Evolutionary conservation across 37 sponge, comb jelly and placozoan species (phyloP), one percentile per base, ranked within the genome.

Genomic region (Halichondria panicea): DNA sequence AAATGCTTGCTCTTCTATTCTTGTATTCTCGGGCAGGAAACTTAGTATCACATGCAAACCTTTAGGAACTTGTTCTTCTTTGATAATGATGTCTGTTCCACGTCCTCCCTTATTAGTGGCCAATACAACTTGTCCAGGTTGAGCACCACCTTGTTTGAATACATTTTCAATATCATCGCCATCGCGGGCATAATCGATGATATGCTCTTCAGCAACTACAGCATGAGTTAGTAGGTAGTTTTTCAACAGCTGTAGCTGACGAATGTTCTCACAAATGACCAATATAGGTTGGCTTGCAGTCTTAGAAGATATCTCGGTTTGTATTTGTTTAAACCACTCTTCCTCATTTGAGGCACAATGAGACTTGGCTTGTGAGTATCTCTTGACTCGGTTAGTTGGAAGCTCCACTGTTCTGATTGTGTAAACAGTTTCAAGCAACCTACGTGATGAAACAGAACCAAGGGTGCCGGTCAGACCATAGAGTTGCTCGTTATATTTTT

Each of bases 1-100:
- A 45, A 70, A 70, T 27, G 71, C 71, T 70, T 70, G 71, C 53
- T 31, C 35, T 35, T 70, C 71, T 25, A 70, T 35, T 43, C 71
- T 11, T 50, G 53, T 27, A 25, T 70, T 70, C 31, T 46, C 35
- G 5, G 71, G 71, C 15, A 70, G 30, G 31, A 70, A 70, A 27
- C 53, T 70, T 6, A 70, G 53, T n/a, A 70, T 44, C 28, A 43
- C 50, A 48, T 36, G 54, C 33, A 70, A 28, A 21, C 71, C 71
- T 44, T 35, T 28, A 13, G 53, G 33, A 6, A 15, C 71, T 8
- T 70, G 43, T 48, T 43, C 24, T 25, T 5, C 31, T 6, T 43
- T 45, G 5, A 70, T 48, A 15, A 46, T 70, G 13, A 70, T 48
- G 32, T 70, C 54, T 31, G 71, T 70, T 46, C 71, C 71, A 50